phyloP scores from a whole-genome alignment of 1,140 invertebrate species.

The Diuraphis noxia region DNA sequence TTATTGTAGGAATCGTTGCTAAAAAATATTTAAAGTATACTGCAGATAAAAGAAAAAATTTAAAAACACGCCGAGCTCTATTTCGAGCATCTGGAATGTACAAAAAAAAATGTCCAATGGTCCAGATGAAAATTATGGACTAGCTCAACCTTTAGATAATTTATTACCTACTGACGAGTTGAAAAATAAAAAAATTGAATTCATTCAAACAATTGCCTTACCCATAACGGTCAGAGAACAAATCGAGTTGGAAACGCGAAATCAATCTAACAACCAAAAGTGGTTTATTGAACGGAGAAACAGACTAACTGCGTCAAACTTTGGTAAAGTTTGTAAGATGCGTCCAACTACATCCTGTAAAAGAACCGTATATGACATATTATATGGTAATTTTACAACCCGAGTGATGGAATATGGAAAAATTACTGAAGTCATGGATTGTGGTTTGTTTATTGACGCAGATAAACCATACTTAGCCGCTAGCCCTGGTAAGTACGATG shows the following conservation, averaged over 20 bases:
- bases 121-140: constrained; percentile 22
- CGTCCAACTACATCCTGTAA: not conserved
- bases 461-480: constrained; percentile 1
- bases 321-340: constrained; percentile 21
- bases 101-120: not conserved
- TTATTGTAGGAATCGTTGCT: not conserved
- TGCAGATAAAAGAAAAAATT: not conserved
- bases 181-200: not conserved
- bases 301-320: constrained; percentile 31
- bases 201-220: not conserved
- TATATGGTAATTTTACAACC: not conserved
- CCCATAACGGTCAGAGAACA: not conserved
- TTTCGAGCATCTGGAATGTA: not conserved
- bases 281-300: constrained; percentile 21
- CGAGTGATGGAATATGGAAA: not conserved
- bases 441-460: constrained; percentile 23
- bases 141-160: constrained; percentile 9
- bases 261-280: not conserved
- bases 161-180: not conserved
- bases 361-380: constrained; percentile 3
- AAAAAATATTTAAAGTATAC: constrained; percentile 29
- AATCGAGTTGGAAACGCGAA: not conserved
- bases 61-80: not conserved
- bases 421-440: not conserved
- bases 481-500: not conserved